Evolutionary conservation across 2,113 vertebrate genomes (phyloP), one percentile per base, ranked within the genome.

Genomic region (Saguinus imperator): DNA sequence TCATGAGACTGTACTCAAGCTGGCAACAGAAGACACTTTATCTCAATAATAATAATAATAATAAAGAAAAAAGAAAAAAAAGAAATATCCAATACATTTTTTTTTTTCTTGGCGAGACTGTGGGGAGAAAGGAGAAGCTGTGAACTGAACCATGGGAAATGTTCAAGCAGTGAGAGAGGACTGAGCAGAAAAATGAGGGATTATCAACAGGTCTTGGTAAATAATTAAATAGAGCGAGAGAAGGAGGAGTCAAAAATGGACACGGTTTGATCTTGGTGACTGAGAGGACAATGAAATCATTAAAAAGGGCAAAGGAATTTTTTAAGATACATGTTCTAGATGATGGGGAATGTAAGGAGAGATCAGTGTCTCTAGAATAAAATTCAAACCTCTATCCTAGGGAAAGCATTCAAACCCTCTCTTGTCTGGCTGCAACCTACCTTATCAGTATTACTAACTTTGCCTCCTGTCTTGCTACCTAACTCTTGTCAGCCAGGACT

Each of bases 221-320:
- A 97, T 98, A 89, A 97, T 98, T 98, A 97, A 93, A 97, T 80
- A 85, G 94, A 75, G 70, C 76, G 80, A 57, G 73, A 84, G 72
- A 68, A 52, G 55, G 94, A 94, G 80, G 92, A 95, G 70, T 66
- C 91, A 97, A 55, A 94, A 80, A 92, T 88, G 95, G 96, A 96
- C 4, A 32, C 23, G 23, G 90, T 75, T 95, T 89, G 75, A 82
- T 86, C 52, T 66, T 92, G 87, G 89, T 92, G 83, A 96, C 75
- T 95, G 89, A 95, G 84, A 95, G 96, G 89, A 87, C 83, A 93
- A 90, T 89, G 64, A 94, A 96, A 76, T 52, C 87, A 96, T 81
- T 94, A 92, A 97, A 97, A 95, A 83, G 96, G 95, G 76, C 94
- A 97, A 97, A 97, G 96, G 94, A 96, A 57, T 80, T 94, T 95